Evolutionary conservation across 2,888 invertebrate genomes (phyloP).

Genomic region (Autographa gamma): DNA sequence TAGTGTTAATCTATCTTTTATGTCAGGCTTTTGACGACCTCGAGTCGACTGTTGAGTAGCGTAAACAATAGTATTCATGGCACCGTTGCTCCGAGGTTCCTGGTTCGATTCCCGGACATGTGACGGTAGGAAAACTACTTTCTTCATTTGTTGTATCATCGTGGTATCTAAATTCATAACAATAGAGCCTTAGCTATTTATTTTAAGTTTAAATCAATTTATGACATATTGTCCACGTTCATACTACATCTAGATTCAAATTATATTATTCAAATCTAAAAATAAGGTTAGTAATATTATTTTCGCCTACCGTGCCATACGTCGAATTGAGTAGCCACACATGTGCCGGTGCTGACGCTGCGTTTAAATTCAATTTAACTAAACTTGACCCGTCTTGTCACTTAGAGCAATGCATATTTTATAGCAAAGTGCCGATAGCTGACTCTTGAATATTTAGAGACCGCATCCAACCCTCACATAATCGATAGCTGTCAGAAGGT

Average conservation of each 20-base stretch:
- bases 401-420: conserved; percentile 17
- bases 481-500: conserved; percentile 43
- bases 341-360: conserved; percentile 2
- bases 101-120: too few species aligned
- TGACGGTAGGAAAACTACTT: too few species aligned
- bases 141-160: too few species aligned
- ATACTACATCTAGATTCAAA: too few species aligned
- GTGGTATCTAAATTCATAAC: too few species aligned
- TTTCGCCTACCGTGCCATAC: conserved; percentile 22
- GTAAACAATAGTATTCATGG: too few species aligned
- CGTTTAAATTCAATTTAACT: conserved; percentile 22
- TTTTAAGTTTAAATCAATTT: too few species aligned
- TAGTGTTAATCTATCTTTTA: background rate
- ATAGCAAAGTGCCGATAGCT: conserved; percentile 25
- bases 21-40: background rate
- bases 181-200: too few species aligned
- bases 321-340: conserved; percentile 10
- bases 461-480: conserved; percentile 22
- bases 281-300: conserved; percentile 5
- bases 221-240: too few species aligned
- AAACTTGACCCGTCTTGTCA: conserved; percentile 19
- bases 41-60: too few species aligned
- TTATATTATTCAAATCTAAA: background rate
- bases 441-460: conserved; percentile 46
- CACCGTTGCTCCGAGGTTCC: too few species aligned